Conservation (phyloP, 2,888 invertebrate species). For the Ptilodon capucinus region DNA sequence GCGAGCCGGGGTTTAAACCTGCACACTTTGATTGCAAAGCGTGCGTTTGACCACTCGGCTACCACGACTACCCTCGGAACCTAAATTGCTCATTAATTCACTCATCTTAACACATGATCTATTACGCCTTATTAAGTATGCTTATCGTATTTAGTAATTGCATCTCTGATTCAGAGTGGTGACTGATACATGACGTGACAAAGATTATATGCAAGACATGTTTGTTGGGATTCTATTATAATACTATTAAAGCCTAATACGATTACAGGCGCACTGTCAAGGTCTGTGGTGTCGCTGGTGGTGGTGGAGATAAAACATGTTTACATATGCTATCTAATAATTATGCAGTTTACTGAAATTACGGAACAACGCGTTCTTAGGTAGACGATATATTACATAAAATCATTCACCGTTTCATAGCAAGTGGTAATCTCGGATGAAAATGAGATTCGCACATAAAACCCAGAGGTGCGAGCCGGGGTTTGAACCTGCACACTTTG, state of each 20-base stretch:
- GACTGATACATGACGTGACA: slow-evolving; percentile 12
- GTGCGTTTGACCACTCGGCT: too few species aligned
- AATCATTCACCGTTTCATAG: too few species aligned
- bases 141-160: not conserved
- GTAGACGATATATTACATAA: too few species aligned
- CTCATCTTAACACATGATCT: not conserved
- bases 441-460: too few species aligned
- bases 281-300: not conserved
- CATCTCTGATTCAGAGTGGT: slow-evolving; percentile 14
- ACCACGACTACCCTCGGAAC: too few species aligned
- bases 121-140: not conserved
- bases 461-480: too few species aligned
- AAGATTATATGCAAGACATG: slow-evolving; percentile 13
- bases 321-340: not conserved
- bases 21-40: too few species aligned
- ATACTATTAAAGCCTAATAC: slow-evolving; percentile 13
- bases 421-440: too few species aligned
- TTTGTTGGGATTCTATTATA: slow-evolving; percentile 12
- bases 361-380: not conserved
- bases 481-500: too few species aligned
- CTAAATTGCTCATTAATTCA: too few species aligned
- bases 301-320: slow-evolving; percentile 7
- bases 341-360: not conserved
- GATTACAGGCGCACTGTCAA: slow-evolving; percentile 4
- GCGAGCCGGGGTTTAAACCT: too few species aligned